Evolutionary conservation across 2,113 vertebrate species (phyloP).

Genomic region (Hippopotamus amphibius): DNA sequence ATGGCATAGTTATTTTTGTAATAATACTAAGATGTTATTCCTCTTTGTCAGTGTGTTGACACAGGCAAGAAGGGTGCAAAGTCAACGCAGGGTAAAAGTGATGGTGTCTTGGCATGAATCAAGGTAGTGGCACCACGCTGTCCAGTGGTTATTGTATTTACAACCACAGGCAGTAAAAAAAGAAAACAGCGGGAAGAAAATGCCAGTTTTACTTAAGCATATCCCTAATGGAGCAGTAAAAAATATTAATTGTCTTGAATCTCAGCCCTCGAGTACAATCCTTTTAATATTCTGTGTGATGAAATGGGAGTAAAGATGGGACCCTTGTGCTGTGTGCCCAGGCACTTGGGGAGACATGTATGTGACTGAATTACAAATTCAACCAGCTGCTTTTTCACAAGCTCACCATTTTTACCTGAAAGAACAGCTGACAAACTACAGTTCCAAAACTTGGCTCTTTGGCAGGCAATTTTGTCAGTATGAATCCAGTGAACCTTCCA

Average conservation of each 20-base stretch:
- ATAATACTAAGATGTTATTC: no score
- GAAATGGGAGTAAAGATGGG: accelerated
- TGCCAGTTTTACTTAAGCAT: not conserved
- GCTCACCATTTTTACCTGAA: not conserved
- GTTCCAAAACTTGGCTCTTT: not conserved
- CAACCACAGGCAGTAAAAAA: accelerated
- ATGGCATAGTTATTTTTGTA: not conserved
- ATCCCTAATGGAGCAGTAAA: not conserved
- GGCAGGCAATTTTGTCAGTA: not conserved
- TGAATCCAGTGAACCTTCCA: not conserved
- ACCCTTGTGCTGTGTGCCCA: accelerated
- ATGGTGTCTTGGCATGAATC: accelerated
- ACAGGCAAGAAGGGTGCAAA: accelerated
- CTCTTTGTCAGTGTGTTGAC: not conserved
- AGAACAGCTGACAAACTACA: not conserved
- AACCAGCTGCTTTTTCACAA: accelerated
- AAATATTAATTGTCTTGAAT: no score
- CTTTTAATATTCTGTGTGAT: not conserved
- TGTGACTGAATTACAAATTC: not conserved
- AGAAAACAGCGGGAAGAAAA: no score
- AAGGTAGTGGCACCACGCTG: accelerated
- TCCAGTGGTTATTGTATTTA: accelerated
- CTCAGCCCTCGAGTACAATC: accelerated
- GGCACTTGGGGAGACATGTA: accelerated
- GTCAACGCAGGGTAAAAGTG: accelerated